Conservation (phyloP, 2,113 vertebrate genomes). For the Pelvicachromis taeniatus region DNA sequence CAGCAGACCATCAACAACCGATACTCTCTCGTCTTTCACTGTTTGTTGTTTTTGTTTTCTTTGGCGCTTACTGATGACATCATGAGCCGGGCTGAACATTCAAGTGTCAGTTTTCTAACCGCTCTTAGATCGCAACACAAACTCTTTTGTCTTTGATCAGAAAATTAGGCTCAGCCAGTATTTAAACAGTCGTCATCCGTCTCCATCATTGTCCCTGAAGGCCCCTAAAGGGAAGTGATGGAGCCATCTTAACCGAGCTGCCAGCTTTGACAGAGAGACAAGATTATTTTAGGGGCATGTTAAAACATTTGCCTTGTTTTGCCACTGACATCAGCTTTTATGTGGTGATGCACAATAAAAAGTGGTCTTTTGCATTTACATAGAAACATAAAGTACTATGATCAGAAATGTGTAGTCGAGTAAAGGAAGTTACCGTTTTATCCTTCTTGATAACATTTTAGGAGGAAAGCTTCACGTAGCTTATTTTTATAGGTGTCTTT, state of each 20-base stretch:
- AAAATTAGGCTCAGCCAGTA: neutral
- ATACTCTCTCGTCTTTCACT: neutral
- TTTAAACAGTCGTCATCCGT: neutral
- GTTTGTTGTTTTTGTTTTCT: neutral
- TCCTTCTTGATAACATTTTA: neutral
- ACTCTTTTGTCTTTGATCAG: neutral
- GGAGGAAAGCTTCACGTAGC: neutral
- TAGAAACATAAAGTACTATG: neutral
- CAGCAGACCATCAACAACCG: neutral
- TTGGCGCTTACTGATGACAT: neutral
- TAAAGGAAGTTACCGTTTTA: neutral
- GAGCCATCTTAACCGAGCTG: conserved; percentile 18
- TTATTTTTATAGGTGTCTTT: neutral
- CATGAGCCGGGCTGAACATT: neutral
- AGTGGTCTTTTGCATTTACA: neutral
- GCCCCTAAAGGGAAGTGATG: neutral
- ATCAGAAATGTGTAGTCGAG: neutral
- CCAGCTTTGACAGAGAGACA: neutral
- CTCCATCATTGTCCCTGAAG: neutral
- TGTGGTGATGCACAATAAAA: neutral
- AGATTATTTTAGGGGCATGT: neutral
- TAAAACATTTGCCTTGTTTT: neutral
- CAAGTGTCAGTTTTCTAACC: neutral
- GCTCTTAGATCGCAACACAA: neutral
- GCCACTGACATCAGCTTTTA: neutral